Conservation (phyloP, 1,140 invertebrate genomes). For the Pantala flavescens region DNA sequence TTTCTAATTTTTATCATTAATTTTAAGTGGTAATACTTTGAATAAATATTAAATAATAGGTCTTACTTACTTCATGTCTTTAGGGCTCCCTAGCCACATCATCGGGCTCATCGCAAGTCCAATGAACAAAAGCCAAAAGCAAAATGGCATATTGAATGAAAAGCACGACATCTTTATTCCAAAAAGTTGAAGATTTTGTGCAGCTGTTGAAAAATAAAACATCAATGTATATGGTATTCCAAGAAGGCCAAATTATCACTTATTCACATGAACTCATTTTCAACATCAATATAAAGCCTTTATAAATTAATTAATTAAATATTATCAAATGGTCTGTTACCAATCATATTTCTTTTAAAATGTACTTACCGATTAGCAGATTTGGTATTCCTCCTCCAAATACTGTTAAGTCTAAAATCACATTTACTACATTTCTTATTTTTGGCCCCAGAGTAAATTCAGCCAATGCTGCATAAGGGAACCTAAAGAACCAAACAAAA, state of each 20-base stretch:
- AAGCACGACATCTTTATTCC: slow-evolving; percentile 51
- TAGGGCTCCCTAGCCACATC: slow-evolving; percentile 72
- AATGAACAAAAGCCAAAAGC: slow-evolving; percentile 61
- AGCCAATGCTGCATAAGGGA: slow-evolving; percentile 64
- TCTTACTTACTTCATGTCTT: slow-evolving; percentile 67
- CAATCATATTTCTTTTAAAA: not conserved
- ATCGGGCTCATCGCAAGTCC: slow-evolving; percentile 58
- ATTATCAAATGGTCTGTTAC: not conserved
- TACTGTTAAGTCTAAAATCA: slow-evolving; percentile 58
- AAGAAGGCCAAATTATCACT: not conserved
- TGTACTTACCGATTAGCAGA: slow-evolving; percentile 58
- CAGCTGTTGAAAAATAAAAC: slow-evolving; percentile 44
- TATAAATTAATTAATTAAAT: not conserved
- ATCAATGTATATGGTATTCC: not conserved
- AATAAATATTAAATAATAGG: too few relatives aligned
- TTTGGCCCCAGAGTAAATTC: slow-evolving; percentile 54
- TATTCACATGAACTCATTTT: not conserved
- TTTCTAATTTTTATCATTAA: too few relatives aligned
- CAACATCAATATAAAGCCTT: not conserved
- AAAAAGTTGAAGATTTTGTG: slow-evolving; percentile 62
- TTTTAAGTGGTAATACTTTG: too few relatives aligned
- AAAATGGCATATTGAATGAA: slow-evolving; percentile 55
- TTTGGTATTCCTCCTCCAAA: slow-evolving; percentile 66
- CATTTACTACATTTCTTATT: slow-evolving; percentile 46
- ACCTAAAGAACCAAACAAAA: slow-evolving; percentile 36